Evolutionary conservation across 2,888 invertebrate species (phyloP), one percentile per base, ranked within the genome.

Genomic region (Stegana nigrithorax): DNA sequence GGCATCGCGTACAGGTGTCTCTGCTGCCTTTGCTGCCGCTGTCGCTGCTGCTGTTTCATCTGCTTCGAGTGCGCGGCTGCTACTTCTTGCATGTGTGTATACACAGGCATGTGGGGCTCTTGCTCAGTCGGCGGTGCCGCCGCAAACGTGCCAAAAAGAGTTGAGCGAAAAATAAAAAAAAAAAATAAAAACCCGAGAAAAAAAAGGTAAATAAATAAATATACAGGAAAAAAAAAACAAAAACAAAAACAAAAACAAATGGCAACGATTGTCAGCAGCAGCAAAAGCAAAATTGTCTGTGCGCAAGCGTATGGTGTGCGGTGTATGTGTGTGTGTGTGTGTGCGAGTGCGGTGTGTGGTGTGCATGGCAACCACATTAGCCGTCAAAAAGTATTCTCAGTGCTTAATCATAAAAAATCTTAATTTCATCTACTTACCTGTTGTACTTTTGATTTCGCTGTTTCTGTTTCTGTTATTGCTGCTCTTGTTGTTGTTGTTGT

Each of bases 371-470:
- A 25, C 55, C 10, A 29, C 25, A 55, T 39, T 39, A 42, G 42
- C 17, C 62, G 72, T 76, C 75, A 73, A 80, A 39, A 74, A 70
- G n/a, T n/a, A 75, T 75, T 78, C 80, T 73, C 75, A 66, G 66
- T 66, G 66, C 67, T 77, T 70, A 75, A 73, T 73, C 75, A 79
- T 72, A 77, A 65, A 68, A 65, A 53, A 72, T 72, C 65, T 72
- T 74, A 70, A 74, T 71, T 77, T 75, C 66, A 77, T 66, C 80
- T 75, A 79, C 75, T 76, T 73, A 67, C 67, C 66, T 50, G 50
- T 50, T 50, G 47, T 50, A 50, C 26, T 50, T 50, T 25, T 50
- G 47, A 50, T 25, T 50, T 25, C 23, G 39, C 17, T 39, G 39
- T 17, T 39, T 5, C 39, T 39, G 14, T 14, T 25, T 12, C 39